Evolutionary conservation across 2,797 vertebrate genomes (phyloP).

Genomic region (Melanotaenia pygmaea): DNA sequence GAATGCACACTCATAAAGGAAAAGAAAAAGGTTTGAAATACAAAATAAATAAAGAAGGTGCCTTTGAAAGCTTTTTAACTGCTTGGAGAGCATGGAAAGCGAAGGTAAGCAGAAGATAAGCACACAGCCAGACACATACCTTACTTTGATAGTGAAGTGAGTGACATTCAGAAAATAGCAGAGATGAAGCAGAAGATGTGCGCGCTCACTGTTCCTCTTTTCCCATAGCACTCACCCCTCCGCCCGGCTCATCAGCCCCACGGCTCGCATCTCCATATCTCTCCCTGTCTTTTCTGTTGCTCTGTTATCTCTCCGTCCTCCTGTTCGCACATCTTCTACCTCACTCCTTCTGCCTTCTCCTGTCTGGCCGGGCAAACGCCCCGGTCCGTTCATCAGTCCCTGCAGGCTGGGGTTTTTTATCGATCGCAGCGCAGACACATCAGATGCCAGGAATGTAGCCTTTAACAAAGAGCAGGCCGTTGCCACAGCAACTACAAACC

Average conservation of each 20-base stretch:
- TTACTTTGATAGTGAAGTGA: constrained; percentile 67
- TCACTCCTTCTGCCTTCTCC: constrained; percentile 56
- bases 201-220: constrained; percentile 20
- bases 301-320: constrained; percentile 55
- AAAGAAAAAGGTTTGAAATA: constrained; percentile 34
- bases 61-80: constrained; percentile 46
- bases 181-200: constrained; percentile 54
- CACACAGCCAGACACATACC: constrained; percentile 48
- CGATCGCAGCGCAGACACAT: constrained; percentile 77
- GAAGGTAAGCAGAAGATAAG: constrained; percentile 56
- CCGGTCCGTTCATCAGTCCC: constrained; percentile 68
- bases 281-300: constrained; percentile 31
- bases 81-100: constrained; percentile 36
- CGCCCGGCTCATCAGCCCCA: constrained; percentile 50
- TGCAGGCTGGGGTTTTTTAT: constrained; percentile 71
- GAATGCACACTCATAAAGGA: constrained; percentile 36
- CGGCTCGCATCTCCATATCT: constrained; percentile 51
- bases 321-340: constrained; percentile 58
- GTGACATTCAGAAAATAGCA: constrained; percentile 63
- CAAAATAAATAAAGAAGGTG: constrained; percentile 21
- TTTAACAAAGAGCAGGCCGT: constrained; percentile 83
- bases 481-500: constrained; percentile 84
- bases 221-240: constrained; percentile 62
- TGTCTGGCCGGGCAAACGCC: constrained; percentile 62
- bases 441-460: constrained; percentile 81